Base-by-base conservation (phyloP, 1,140 invertebrate genomes). In the Megalopta genalis region DNA sequence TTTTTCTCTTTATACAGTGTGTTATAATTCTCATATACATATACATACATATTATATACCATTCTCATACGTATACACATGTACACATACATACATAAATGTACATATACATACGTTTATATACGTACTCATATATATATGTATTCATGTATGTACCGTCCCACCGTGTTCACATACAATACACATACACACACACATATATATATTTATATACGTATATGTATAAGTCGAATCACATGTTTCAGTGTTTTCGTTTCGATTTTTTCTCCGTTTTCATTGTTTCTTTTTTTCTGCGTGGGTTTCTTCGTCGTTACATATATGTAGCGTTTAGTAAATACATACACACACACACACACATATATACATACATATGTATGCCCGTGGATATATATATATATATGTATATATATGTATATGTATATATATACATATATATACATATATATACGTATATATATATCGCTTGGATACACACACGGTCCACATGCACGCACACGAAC, bases 401-500 rank as follows among this genome's bases (percentile, higher is more conserved):
- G 16, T 18, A 21, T 18, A 3, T 21, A 3, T 68, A 70, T 80
- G 75, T 83, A 75, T 80, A 79, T 49, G 67, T 64, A 86, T 77
- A 83, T 78, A 86, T 85, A 21, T 81, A 82, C 87, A 70, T 87
- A 90, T 88, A 90, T 89, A 89, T 90, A 90, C 9, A 57, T n/a
- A n/a, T 87, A 88, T 88, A 86, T 69, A 70, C 80, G 76, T 85
- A 75, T 65, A 86, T 77, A 86, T 78, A 86, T 85, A 80, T 84
- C 78, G 63, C 83, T 87, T 52, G 79, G 9, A 79, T 42, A 73
- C 67, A 87, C 81, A 85, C 81, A 86, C 86, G 82, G 82, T 87
- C 76, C 87, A 90, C 89, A 91, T 89, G 89, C 90, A 91, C 88
- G 88, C 89, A 87, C 88, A 88, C 90, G 86, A 88, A 90, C 86